Base-by-base conservation (phyloP, 2,888 invertebrate genomes). In the Harpalus rubripes region DNA sequence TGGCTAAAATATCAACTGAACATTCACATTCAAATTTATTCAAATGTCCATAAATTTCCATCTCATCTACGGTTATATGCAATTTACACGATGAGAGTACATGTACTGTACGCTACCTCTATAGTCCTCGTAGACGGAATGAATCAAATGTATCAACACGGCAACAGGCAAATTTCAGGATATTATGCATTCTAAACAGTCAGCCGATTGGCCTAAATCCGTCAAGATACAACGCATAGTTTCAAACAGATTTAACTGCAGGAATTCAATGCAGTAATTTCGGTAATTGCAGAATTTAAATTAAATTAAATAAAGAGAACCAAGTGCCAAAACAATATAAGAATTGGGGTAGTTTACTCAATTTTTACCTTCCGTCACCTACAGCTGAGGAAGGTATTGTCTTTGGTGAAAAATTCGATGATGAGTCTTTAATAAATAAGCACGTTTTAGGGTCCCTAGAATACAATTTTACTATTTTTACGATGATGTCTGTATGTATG, bases 21-120 rank as follows among this genome's bases (percentile, higher is more conserved):
- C 41, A 74, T 74, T 74, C 22, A 44, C 18, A 74, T 74, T 74
- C 72, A 74, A 74, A 74, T 74, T 74, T 74, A 74, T 74, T 74
- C 72, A 74, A 74, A 44, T 74, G 44, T 74, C 72, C 72, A 74
- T 74, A 74, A 74, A 74, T 74, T 74, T 74, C 41, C 72, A 74
- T 74, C 72, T 41, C 16, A 44, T 18, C 44, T 44, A 41, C 72
- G 72, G 72, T 52, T 74, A 74, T 74, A 44, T 44, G 44, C 72
- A 74, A 74, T 74, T 74, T 74, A 74, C 72, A 74, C 72, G 16
- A 7, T 8, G 44, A 74, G 15, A 10, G 32, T 74, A 74, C 72
- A 44, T 32, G 22, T 22, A 32, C 5, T 32, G 32, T 32, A 32
- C 32, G 32, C 32, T 32, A 32, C 32, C 32, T 32, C 6, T 32